These are phyloP conservation scores for Silurus lanzhouensis DNA, from an alignment of 2,797 vertebrate genomes.

Conservation along the genomic window DNA sequence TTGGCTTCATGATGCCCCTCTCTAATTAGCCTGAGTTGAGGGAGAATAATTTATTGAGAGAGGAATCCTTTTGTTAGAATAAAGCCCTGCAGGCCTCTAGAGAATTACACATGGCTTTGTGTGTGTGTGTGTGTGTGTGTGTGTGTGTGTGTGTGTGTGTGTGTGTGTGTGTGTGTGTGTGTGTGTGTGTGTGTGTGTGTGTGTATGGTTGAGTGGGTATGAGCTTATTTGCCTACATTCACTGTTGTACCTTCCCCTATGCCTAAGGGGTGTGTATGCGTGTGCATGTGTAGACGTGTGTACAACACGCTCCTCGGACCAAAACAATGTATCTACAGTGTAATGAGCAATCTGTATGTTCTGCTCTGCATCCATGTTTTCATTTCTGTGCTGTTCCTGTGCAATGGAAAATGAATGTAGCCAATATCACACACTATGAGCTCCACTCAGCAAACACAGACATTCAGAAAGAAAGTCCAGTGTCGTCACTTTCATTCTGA, in stretches of 20 bases:
- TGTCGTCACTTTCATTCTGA: neutral
- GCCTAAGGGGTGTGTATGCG: neutral
- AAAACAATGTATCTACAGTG: neutral
- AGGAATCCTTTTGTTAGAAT: constrained; percentile 55
- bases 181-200: neutral
- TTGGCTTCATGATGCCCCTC: constrained; percentile 47
- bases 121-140: constrained; percentile 4
- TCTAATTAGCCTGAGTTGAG: constrained; percentile 55
- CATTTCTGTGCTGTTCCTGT: neutral
- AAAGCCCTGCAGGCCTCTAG: constrained; percentile 50
- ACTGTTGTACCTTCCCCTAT: neutral
- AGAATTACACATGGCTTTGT: constrained; percentile 33
- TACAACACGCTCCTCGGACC: neutral
- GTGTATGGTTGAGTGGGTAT: constrained; percentile 4
- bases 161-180: neutral
- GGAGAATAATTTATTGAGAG: constrained; percentile 58
- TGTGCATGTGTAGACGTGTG: neutral
- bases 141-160: constrained; percentile 17
- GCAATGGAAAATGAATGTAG: neutral
- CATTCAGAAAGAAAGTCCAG: neutral
- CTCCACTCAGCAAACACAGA: neutral
- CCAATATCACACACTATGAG: neutral
- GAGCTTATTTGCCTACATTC: constrained; percentile 17
- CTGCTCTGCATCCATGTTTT: neutral
- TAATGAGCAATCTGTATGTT: constrained; percentile 9